Evolutionary conservation across 2,113 vertebrate species (phyloP), one percentile per base, ranked within the genome.

Genomic region (Phyllostomus discolor): DNA sequence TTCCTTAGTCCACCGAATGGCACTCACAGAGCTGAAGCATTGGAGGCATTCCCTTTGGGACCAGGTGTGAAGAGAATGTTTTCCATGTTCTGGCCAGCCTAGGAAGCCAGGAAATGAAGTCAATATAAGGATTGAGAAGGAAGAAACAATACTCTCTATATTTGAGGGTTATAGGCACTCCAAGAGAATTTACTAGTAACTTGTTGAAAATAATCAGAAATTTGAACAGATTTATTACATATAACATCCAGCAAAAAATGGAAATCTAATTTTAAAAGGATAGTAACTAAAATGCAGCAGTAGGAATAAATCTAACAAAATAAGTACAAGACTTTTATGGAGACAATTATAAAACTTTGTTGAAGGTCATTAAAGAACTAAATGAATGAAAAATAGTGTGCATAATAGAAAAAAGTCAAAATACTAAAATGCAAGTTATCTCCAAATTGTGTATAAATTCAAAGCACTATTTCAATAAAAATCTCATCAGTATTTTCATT

Each of bases 281-380:
- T 48, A 59, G 50, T 12, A 89, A 86, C 73, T 69, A 89, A 93
- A 91, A 86, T 86, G 9, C 54, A 89, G 19, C 33, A 72, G 35
- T 33, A 67, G 46, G 50, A 93, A 67, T 81, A 91, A 91, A 93
- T 91, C 15, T 78, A 46, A 64, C 15, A 48, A 80, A 78, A 67
- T 43, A 50, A 41, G 41, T 81, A 26, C 5, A 91, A 79, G 64
- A 28, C 20, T 87, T 93, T 91, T 83, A 90, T 57, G 62, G 41
- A 88, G 46, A 83, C 92, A 95, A 92, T 95, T 73, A 83, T 75
- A 92, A 84, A 88, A 90, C n/a, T 83, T 81, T 91, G 87, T 73
- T 80, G 59, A 78, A 93, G 81, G 12, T 84, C 62, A 67, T 64
- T 90, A 90, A 93, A 94, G 28, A 91, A 78, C 38, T 69, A 94